Base-by-base conservation (phyloP, 2,888 invertebrate genomes). In the Hyalella azteca region DNA sequence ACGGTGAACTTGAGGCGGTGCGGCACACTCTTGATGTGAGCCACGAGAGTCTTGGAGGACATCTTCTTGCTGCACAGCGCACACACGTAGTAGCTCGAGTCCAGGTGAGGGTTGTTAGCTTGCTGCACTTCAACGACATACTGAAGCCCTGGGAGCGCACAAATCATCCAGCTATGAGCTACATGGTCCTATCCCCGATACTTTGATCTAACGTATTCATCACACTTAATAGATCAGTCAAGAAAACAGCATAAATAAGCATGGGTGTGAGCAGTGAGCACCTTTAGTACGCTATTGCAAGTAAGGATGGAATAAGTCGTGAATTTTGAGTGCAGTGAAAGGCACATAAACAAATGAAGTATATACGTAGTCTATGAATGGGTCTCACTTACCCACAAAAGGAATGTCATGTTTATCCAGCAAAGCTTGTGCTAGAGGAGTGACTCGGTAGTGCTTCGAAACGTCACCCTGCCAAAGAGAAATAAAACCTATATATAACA, bases 341-440 rank as follows among this genome's bases (percentile, higher is more conserved):
- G n/a, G n/a, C n/a, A n/a, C n/a, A n/a, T n/a, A n/a, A n/a, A n/a
- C n/a, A n/a, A n/a, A n/a, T n/a, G n/a, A n/a, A n/a, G n/a, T n/a
- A n/a, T n/a, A n/a, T 54, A 36, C 29, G 36, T 36, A n/a, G 36
- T 59, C 29, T 59, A 66, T 75, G n/a, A 59, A 75, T 75, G 75
- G 45, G 45, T 26, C 45, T 75, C 75, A 80, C 75, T 75, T 45
- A 80, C 83, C 83, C 77, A 83, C 80, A 79, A 83, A 80, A 77
- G 83, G 83, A 54, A 83, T 79, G 60, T 79, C 81, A 75, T 82
- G 79, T 76, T 83, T 80, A 59, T 83, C 83, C 79, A 83, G 77
- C 80, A 83, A 36, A 39, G 78, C 45, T 66, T 83, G 81, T 9
- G 81, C 83, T 78, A 83, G 59, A 48, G 83, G 77, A 19, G 54